Evolutionary conservation across 92 coral and sea anemone genomes (phyloP).

Genomic region (Palythoa caribaeorum): DNA sequence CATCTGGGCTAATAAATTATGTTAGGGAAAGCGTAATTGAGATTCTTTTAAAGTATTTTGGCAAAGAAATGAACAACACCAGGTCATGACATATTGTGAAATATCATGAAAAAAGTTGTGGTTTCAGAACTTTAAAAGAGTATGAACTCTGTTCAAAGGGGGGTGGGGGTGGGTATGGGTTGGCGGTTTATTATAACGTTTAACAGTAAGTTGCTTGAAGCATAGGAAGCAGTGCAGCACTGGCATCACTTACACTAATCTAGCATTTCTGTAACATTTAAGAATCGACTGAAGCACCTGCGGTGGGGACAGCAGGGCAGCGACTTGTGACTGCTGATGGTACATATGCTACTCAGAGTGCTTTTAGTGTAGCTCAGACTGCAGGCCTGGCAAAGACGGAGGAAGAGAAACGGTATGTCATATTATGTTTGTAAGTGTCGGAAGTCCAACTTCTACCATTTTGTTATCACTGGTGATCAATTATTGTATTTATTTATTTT

Average conservation of each 20-base stretch:
- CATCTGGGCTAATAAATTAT: no score
- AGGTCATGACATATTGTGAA: no score
- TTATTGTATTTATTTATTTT: no score
- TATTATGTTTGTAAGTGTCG: background rate
- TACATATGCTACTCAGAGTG: conserved; percentile 98
- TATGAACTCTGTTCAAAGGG: no score
- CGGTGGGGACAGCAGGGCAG: conserved; percentile 69
- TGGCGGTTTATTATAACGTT: no score
- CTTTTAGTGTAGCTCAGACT: conserved; percentile 85
- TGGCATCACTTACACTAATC: background rate
- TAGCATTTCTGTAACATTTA: background rate
- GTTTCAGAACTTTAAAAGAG: no score
- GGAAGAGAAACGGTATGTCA: conserved; percentile 80
- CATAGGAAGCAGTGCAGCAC: background rate
- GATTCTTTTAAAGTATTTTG: no score
- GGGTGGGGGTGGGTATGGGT: no score
- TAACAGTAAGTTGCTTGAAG: background rate
- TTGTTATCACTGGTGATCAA: background rate
- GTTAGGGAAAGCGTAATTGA: no score
- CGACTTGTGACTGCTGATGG: conserved; percentile 99
- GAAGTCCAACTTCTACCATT: background rate
- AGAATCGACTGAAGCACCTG: conserved; percentile 70
- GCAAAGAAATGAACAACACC: no score
- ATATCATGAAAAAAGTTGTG: no score
- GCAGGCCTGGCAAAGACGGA: conserved; percentile 76